Evolutionary conservation across 2,888 invertebrate species (phyloP).

Genomic region (Protula sp.): DNA sequence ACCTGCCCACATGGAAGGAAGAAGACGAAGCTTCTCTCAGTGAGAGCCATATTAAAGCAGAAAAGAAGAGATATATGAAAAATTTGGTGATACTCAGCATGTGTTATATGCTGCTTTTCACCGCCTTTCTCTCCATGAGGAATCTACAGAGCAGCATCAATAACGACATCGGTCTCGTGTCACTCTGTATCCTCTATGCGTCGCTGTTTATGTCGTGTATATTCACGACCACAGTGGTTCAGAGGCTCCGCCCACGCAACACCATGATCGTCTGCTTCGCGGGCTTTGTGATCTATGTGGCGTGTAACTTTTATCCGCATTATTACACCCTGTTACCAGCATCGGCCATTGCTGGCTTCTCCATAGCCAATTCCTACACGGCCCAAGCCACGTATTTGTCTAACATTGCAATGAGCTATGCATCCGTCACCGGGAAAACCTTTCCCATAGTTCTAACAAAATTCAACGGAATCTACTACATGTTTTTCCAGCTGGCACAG

Average conservation of each 20-base stretch:
- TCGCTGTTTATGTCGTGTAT: slow-evolving; percentile 43
- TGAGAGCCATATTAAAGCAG: not conserved
- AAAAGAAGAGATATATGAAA: slow-evolving; percentile 26
- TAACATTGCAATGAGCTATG: slow-evolving; percentile 36
- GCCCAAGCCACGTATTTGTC: slow-evolving; percentile 47
- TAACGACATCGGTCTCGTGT: slow-evolving; percentile 41
- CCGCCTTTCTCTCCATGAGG: slow-evolving; percentile 38
- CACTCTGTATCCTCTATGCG: slow-evolving; percentile 35
- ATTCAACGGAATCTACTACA: slow-evolving; percentile 46
- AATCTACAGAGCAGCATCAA: slow-evolving; percentile 50
- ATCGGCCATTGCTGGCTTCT: slow-evolving; percentile 36
- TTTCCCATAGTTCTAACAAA: slow-evolving; percentile 33
- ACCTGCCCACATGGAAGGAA: not conserved
- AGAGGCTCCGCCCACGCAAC: slow-evolving; percentile 35
- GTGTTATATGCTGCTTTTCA: slow-evolving; percentile 34
- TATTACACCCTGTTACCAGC: slow-evolving; percentile 39
- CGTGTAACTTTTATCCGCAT: slow-evolving; percentile 39
- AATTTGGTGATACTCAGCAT: slow-evolving; percentile 40
- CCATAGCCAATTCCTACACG: slow-evolving; percentile 43
- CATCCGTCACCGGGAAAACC: slow-evolving; percentile 29
- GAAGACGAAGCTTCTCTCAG: not conserved
- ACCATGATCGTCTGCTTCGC: slow-evolving; percentile 28
- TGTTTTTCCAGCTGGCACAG: slow-evolving; percentile 39
- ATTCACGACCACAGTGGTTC: slow-evolving; percentile 41
- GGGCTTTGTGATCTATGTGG: slow-evolving; percentile 33